phyloP scores from a whole-genome alignment of 2,113 vertebrate species.

The Myxocyprinus asiaticus region DNA sequence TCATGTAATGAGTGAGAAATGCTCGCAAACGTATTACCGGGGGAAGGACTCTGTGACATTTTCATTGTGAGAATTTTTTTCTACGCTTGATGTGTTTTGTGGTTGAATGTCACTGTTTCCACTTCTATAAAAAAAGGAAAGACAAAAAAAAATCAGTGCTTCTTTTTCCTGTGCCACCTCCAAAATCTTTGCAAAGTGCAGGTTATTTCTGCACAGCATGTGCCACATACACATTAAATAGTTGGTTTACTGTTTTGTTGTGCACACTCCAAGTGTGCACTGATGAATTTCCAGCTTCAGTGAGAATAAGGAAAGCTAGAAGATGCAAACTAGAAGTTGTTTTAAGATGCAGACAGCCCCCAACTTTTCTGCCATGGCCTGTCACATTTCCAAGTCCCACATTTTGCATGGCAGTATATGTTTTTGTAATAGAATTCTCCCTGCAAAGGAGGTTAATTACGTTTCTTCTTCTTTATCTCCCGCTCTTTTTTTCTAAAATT shows the following conservation, averaged over 20 bases:
- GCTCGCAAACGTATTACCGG: slow-evolving; percentile 66
- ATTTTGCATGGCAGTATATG: slow-evolving; percentile 93
- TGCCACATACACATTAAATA: slow-evolving; percentile 68
- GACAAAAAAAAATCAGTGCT: not conserved
- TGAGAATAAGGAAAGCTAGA: slow-evolving; percentile 80
- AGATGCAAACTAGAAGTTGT: slow-evolving; percentile 76
- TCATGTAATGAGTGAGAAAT: slow-evolving; percentile 69
- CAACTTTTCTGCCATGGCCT: slow-evolving; percentile 85
- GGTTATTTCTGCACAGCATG: slow-evolving; percentile 71
- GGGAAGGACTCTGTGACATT: slow-evolving; percentile 62
- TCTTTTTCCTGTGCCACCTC: slow-evolving; percentile 17
- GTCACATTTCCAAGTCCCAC: slow-evolving; percentile 90
- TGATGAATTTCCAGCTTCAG: slow-evolving; percentile 88
- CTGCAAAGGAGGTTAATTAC: slow-evolving; percentile 95
- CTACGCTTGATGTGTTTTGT: slow-evolving; percentile 44
- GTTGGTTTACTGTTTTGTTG: slow-evolving; percentile 70
- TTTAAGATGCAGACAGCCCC: slow-evolving; percentile 93
- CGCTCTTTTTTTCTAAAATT: not conserved
- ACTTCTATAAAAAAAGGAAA: slow-evolving; percentile 40
- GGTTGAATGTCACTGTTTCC: slow-evolving; percentile 64
- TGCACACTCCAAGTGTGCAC: slow-evolving; percentile 61
- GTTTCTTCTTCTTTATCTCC: slow-evolving; percentile 66
- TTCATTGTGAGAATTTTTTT: slow-evolving; percentile 50
- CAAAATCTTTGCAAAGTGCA: slow-evolving; percentile 50
- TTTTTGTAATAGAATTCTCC: slow-evolving; percentile 95